Conservation (phyloP, 1,140 invertebrate species). For the Drosophila yakuba region DNA sequence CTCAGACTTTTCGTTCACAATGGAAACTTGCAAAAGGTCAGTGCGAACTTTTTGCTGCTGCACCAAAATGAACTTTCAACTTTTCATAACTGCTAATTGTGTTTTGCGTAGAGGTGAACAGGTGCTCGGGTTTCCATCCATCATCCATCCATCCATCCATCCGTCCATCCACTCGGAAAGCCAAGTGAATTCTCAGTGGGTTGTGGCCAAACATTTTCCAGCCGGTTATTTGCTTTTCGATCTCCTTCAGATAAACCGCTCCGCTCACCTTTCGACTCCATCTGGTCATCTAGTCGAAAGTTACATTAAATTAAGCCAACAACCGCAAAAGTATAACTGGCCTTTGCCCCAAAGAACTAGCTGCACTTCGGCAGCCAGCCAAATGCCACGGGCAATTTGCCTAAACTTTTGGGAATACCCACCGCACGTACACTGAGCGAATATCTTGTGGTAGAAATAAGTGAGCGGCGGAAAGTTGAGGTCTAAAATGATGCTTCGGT, state of each 20-base stretch:
- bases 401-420: neutral
- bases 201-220: neutral
- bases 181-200: neutral
- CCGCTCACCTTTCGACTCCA: conserved; percentile 1
- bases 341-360: neutral
- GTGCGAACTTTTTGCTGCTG: neutral
- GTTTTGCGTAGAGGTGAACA: neutral
- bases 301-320: conserved; percentile 21
- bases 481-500: too few species aligned
- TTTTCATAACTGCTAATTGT: conserved; percentile 11
- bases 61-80: neutral
- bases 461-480: too few species aligned
- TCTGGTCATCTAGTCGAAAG: neutral
- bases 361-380: conserved; percentile 1
- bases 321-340: conserved; percentile 19
- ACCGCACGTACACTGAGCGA: neutral
- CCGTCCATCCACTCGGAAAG: neutral
- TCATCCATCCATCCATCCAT: too few species aligned
- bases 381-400: conserved; percentile 4
- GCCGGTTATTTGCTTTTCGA: conserved; percentile 12
- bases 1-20: neutral
- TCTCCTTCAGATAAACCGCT: neutral
- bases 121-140: neutral
- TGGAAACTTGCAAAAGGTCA: neutral
- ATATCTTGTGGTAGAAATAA: neutral